Base-by-base conservation (phyloP, 2,113 vertebrate genomes). In the Ophthalmolycus amberensis region DNA sequence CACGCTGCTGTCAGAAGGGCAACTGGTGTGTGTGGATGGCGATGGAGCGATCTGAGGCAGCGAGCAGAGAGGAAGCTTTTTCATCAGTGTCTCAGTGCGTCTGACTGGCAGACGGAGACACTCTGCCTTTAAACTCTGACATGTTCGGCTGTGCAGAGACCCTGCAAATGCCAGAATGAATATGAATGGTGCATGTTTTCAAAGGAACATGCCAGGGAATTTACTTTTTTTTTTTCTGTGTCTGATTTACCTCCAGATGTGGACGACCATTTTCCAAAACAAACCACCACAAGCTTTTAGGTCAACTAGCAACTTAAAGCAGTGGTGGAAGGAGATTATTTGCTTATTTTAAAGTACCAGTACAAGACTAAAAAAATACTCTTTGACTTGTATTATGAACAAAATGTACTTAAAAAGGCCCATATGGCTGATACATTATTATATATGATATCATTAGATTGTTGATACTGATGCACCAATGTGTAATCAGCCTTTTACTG, bases 161-260 rank as follows among this genome's bases (percentile, higher is more conserved):
- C 14, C 62, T 73, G 69, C 34, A 88, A 91, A 87, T 84, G 77
- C 66, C 88, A 84, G 9, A 5, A 52, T 54, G 60, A 75, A 25
- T 25, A 59, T 37, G 18, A 38, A 52, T 50, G 46, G 4, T 16
- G 70, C n/a, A 10, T 66, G 6, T 34, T 62, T 6, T 59, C 44
- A 44, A 52, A 79, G 66, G 58, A 6, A 22, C 18, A 58, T 3
- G 16, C 7, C 4, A 7, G 22, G n/a, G 20, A 12, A 27, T 71
- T 76, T 46, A 18, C 14, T 29, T 16, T 3, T 37, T 37, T 10
- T 22, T 38, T 14, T 27, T 63, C 9, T 27, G 0, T 4, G 27
- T 60, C 71, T 46, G 16, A 50, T 37, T 25, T 54, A 20, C 3
- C 18, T 29, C 25, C 56, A 59, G 27, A 32, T 14, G 58, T 32